phyloP scores from a whole-genome alignment of 2,888 invertebrate genomes.

The Stramonita haemastoma region DNA sequence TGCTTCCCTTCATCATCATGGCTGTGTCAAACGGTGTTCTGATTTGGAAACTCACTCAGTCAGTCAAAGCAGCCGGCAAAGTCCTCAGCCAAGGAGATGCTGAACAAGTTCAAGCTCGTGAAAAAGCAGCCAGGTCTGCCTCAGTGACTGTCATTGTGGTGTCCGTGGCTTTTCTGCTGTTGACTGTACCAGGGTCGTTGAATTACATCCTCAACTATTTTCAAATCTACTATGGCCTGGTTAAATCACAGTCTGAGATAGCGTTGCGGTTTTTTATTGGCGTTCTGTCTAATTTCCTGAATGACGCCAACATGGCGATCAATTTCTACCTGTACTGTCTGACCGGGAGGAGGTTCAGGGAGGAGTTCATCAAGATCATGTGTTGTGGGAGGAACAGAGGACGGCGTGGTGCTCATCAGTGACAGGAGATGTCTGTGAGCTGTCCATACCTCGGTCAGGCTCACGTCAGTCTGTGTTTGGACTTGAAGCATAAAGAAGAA shows the following conservation, averaged over 20 bases:
- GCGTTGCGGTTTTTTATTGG: not conserved
- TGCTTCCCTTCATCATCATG: not conserved
- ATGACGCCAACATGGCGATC: not conserved
- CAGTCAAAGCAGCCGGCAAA: not conserved
- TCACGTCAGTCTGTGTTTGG: too few relatives aligned
- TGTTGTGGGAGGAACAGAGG: not conserved
- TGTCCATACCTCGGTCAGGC: too few relatives aligned
- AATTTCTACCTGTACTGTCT: conserved; percentile 18
- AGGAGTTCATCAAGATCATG: conserved; percentile 7
- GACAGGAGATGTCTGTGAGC: too few relatives aligned
- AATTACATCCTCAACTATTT: not conserved
- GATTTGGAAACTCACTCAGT: not conserved
- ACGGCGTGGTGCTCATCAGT: too few relatives aligned
- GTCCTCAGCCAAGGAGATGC: not conserved
- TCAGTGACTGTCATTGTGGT: not conserved
- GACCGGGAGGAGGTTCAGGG: not conserved
- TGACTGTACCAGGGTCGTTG: not conserved
- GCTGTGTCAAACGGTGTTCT: not conserved
- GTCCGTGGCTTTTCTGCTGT: not conserved
- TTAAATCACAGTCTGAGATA: not conserved
- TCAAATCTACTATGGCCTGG: not conserved
- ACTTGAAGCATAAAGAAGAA: too few relatives aligned
- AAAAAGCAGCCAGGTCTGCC: not conserved
- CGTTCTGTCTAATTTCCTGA: not conserved
- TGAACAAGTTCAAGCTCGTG: not conserved